These are phyloP conservation scores for Cavia aperea DNA, from an alignment of 2,113 vertebrate species.

Conservation along the genomic window DNA sequence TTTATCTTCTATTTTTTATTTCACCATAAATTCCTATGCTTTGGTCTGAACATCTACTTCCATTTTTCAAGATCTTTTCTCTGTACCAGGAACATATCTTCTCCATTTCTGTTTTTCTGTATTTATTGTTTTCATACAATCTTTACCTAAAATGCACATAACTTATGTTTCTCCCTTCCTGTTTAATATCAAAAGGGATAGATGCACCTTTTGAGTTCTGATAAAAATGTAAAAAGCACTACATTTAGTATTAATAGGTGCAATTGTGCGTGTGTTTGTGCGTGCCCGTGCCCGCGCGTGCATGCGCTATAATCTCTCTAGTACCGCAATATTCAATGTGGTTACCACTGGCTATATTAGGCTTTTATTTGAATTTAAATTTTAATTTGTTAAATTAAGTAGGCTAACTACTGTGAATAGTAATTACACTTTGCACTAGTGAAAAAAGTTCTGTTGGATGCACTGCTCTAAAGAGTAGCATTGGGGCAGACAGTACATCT, in stretches of 20 bases:
- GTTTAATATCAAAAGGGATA: neutral
- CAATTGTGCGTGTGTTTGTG: neutral
- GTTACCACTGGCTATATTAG: neutral
- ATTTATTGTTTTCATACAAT: constrained; percentile 11
- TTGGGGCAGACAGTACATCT: neutral
- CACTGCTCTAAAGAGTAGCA: neutral
- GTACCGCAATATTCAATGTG: neutral
- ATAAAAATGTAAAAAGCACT: neutral
- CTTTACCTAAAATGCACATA: neutral
- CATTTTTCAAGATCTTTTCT: neutral
- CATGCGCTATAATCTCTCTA: neutral
- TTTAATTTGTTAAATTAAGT: neutral
- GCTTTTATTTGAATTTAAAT: neutral
- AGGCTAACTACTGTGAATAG: neutral
- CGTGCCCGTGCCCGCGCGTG: neutral
- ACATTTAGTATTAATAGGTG: neutral
- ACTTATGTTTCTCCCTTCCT: neutral
- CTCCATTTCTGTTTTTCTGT: neutral
- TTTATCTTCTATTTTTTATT: neutral
- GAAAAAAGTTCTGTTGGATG: neutral
- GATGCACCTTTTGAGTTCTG: neutral
- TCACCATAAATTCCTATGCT: neutral
- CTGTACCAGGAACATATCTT: neutral
- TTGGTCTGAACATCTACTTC: neutral
- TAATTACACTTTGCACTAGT: neutral